Evolutionary conservation across 2,888 invertebrate genomes (phyloP).

Genomic region (Aleiodes alternator): DNA sequence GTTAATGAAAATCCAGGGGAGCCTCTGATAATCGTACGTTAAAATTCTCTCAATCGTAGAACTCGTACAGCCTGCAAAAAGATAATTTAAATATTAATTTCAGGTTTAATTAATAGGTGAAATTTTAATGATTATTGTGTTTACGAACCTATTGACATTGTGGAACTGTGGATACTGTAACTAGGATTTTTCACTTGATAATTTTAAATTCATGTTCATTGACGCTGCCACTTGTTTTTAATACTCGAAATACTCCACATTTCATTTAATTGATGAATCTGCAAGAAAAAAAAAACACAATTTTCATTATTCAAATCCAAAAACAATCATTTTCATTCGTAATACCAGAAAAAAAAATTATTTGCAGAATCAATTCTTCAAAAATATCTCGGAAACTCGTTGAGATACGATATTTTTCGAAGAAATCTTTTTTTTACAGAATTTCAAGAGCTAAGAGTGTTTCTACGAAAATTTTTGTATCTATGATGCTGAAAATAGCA

Average conservation of each 20-base stretch:
- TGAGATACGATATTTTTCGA: no score
- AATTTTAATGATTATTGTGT: background rate
- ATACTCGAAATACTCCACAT: background rate
- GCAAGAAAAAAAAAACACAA: background rate
- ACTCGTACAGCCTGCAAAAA: slow-evolving; percentile 25
- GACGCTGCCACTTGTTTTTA: background rate
- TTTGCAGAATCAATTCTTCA: no score
- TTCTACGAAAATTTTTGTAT: no score
- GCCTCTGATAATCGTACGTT: slow-evolving; percentile 1
- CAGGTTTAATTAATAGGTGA: background rate
- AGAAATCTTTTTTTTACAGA: no score
- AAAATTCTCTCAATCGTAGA: slow-evolving; percentile 1
- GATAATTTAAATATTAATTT: background rate
- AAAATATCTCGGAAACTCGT: no score
- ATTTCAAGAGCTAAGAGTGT: no score
- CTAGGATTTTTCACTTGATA: background rate
- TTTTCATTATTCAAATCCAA: no score
- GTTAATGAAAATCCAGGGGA: slow-evolving; percentile 31
- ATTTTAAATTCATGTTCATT: background rate
- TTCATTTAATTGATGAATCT: background rate
- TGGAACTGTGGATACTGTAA: background rate
- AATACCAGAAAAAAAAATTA: no score
- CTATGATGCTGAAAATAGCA: no score
- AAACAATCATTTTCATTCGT: no score
- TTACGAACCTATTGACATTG: slow-evolving; percentile 15